Conservation (phyloP, 1,140 invertebrate genomes). For the Melipona quadrifasciata region DNA sequence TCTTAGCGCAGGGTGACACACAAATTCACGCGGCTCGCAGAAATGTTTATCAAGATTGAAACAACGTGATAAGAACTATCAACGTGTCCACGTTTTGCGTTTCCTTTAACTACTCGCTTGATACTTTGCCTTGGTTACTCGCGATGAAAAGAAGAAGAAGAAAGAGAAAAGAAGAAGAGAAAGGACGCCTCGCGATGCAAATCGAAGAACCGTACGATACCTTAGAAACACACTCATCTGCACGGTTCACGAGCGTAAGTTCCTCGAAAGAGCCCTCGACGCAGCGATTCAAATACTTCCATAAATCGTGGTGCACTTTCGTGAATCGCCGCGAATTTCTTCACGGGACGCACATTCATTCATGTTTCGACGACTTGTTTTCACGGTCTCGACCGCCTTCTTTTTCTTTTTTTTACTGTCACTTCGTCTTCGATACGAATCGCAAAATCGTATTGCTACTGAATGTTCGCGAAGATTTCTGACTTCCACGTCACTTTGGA, state of each 20-base stretch:
- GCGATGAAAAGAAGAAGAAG: background rate
- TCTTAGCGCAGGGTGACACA: background rate
- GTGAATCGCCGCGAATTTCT: background rate
- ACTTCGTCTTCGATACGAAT: background rate
- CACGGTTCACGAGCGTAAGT: constrained; percentile 40
- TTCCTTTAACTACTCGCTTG: too few species aligned
- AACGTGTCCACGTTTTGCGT: background rate
- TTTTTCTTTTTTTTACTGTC: background rate
- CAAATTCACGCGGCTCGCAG: background rate
- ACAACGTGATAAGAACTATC: background rate
- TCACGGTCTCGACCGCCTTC: background rate
- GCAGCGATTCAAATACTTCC: constrained; percentile 32
- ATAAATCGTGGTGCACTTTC: constrained; percentile 23
- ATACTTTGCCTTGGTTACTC: background rate
- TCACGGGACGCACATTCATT: constrained; percentile 1
- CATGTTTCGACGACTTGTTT: constrained; percentile 13
- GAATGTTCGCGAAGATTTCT: too few species aligned
- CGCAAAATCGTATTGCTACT: too few species aligned
- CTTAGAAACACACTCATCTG: constrained; percentile 54
- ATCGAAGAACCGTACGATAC: constrained; percentile 9
- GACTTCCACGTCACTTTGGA: background rate
- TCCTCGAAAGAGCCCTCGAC: constrained; percentile 15
- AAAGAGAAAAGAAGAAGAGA: too few species aligned
- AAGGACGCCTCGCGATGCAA: background rate
- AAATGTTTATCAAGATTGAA: background rate